A percentile compares a stretch with the other conserved stretches of the same genome.
These are phyloP conservation scores for Gouania willdenowi DNA, from an alignment of 2,797 vertebrate genomes.

Conservation along the genomic window DNA sequence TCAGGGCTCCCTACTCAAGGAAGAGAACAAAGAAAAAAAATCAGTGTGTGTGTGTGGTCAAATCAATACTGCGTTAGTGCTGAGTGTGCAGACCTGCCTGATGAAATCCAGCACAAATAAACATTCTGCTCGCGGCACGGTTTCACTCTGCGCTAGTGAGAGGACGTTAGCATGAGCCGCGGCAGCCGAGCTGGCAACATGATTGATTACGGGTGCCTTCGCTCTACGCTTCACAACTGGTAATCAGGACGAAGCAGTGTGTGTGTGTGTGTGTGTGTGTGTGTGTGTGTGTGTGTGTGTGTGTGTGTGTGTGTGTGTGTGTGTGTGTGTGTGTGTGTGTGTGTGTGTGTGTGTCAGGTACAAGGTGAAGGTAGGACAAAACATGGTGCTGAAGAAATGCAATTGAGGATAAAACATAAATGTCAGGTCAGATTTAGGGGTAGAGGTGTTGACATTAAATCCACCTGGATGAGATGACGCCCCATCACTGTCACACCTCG, in stretches of 20 bases:
- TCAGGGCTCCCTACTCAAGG: neutral
- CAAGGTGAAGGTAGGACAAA: slow-evolving; percentile 34
- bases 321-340: neutral
- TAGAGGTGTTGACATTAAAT: neutral
- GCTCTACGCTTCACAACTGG: slow-evolving; percentile 51
- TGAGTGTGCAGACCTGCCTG: slow-evolving; percentile 55
- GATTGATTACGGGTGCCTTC: slow-evolving; percentile 63
- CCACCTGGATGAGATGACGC: slow-evolving; percentile 6
- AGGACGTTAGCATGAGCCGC: slow-evolving; percentile 29
- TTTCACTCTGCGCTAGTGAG: slow-evolving; percentile 22
- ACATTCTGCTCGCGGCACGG: slow-evolving; percentile 37
- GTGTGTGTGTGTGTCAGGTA: neutral
- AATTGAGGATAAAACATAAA: slow-evolving; percentile 3
- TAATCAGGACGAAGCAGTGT: slow-evolving; percentile 44
- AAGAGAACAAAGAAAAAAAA: slow-evolving; percentile 42
- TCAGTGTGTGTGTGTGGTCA: slow-evolving; percentile 21
- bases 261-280: slow-evolving; percentile 11
- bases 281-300: slow-evolving; percentile 4
- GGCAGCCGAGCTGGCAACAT: slow-evolving; percentile 48
- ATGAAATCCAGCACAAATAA: slow-evolving; percentile 58
- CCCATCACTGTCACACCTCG: slow-evolving; percentile 15
- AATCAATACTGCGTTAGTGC: slow-evolving; percentile 61
- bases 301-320: neutral
- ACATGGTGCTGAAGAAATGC: slow-evolving; percentile 2
- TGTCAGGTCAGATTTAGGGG: neutral